These are phyloP conservation scores for Oeneis ivallda DNA, from an alignment of 2,888 invertebrate species.

Conservation along the genomic window DNA sequence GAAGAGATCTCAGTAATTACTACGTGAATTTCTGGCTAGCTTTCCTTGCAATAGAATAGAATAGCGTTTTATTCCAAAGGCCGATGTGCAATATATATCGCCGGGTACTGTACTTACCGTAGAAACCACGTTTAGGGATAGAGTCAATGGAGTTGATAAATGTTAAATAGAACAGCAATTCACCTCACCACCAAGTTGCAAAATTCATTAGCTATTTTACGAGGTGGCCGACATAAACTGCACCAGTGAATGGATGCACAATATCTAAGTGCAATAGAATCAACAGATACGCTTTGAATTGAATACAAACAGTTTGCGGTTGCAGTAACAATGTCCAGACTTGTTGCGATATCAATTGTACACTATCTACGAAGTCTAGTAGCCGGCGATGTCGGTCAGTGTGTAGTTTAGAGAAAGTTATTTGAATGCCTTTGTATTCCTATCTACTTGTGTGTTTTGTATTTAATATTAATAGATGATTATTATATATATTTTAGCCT, in stretches of 20 bases:
- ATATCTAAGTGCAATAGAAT: constrained; percentile 41
- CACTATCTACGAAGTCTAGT: constrained; percentile 8
- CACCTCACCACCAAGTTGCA: background rate
- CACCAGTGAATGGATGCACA: constrained; percentile 20
- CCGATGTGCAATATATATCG: too few relatives aligned
- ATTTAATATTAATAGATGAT: background rate
- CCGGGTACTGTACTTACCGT: too few relatives aligned
- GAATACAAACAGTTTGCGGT: constrained; percentile 58
- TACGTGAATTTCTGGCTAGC: too few relatives aligned
- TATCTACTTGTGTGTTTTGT: background rate
- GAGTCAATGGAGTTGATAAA: background rate
- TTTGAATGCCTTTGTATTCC: background rate
- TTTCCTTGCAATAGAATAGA: too few relatives aligned
- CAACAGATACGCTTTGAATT: constrained; percentile 43
- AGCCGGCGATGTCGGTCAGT: constrained; percentile 30
- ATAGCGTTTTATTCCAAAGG: too few relatives aligned
- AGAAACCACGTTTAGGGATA: background rate
- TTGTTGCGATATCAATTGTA: constrained; percentile 31
- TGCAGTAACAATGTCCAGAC: constrained; percentile 52
- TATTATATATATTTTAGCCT: background rate
- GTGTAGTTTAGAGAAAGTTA: constrained; percentile 28
- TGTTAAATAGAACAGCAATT: constrained; percentile 16
- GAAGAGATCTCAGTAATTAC: too few relatives aligned
- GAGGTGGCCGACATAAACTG: constrained; percentile 26
- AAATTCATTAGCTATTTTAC: constrained; percentile 33